phyloP scores from a whole-genome alignment of 1,140 invertebrate genomes.

The Anthonomus grandis region DNA sequence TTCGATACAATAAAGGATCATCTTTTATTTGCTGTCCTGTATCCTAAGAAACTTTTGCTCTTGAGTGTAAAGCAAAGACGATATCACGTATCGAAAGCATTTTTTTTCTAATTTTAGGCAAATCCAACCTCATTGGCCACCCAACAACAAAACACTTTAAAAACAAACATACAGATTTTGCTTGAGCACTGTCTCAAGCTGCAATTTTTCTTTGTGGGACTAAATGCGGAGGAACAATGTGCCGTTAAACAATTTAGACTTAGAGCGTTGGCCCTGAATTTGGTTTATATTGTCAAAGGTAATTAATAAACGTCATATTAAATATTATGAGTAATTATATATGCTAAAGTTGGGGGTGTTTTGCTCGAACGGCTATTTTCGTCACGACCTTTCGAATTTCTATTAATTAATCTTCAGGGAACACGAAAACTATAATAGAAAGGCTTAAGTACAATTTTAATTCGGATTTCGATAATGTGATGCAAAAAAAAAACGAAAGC shows the following conservation, averaged over 20 bases:
- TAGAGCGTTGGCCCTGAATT: conserved; percentile 77
- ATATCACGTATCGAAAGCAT: background rate
- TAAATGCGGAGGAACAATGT: conserved; percentile 69
- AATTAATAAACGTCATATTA: conserved; percentile 45
- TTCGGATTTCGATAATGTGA: no score
- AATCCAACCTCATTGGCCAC: conserved; percentile 51
- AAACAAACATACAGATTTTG: conserved; percentile 58
- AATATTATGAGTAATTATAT: background rate
- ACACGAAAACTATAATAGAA: no score
- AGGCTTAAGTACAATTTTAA: no score
- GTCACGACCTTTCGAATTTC: no score
- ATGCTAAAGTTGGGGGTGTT: no score
- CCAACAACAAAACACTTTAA: conserved; percentile 53
- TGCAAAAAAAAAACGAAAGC: no score
- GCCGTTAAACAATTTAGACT: conserved; percentile 81
- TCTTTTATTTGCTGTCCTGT: no score
- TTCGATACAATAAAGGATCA: no score
- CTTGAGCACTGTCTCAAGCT: conserved; percentile 72
- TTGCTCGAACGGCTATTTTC: no score
- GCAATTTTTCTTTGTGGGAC: conserved; percentile 79
- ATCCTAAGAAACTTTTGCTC: no score
- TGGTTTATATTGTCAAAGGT: conserved; percentile 67
- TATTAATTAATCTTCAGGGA: no score
- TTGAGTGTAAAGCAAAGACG: no score
- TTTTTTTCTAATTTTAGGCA: conserved; percentile 45